A percentile compares a stretch with the other conserved stretches of the same genome.
phyloP scores from a whole-genome alignment of 2,113 vertebrate genomes.

The Vulpes ferrilata region DNA sequence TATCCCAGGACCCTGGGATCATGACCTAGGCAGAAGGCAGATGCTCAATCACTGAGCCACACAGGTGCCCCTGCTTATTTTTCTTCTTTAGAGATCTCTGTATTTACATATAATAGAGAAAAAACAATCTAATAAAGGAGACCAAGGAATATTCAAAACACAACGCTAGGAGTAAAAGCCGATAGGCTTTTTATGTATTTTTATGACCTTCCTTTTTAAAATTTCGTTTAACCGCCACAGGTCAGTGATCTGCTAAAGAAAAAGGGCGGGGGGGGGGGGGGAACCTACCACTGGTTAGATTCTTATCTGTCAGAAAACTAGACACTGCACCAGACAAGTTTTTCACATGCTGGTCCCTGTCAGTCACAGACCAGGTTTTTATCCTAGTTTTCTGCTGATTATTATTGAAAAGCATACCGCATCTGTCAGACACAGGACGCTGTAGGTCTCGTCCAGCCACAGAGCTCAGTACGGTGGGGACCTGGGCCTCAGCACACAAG shows the following conservation, averaged over 20 bases:
- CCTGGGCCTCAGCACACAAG: conserved; percentile 9
- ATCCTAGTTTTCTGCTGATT: not conserved
- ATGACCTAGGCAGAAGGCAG: no score
- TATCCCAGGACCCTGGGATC: no score
- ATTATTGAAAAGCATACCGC: not conserved
- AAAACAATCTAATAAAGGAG: not conserved
- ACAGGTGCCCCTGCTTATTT: not conserved
- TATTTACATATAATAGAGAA: not conserved
- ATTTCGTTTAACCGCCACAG: not conserved
- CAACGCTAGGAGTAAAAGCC: not conserved
- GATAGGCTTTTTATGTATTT: not conserved
- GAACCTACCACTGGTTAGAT: not conserved
- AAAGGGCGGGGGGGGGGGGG: not conserved
- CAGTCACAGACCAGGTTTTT: not conserved
- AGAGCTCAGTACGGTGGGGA: not conserved
- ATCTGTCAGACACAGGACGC: not conserved
- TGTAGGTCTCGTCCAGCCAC: conserved; percentile 8
- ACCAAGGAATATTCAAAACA: not conserved
- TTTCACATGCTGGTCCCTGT: not conserved
- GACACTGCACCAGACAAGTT: not conserved
- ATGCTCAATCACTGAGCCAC: no score
- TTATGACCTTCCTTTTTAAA: not conserved
- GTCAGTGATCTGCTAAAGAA: conserved; percentile 5
- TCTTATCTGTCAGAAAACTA: not conserved
- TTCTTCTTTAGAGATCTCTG: conserved; percentile 34